Conservation (phyloP, 2,888 invertebrate genomes). For the Sarcophaga caerulescens region DNA sequence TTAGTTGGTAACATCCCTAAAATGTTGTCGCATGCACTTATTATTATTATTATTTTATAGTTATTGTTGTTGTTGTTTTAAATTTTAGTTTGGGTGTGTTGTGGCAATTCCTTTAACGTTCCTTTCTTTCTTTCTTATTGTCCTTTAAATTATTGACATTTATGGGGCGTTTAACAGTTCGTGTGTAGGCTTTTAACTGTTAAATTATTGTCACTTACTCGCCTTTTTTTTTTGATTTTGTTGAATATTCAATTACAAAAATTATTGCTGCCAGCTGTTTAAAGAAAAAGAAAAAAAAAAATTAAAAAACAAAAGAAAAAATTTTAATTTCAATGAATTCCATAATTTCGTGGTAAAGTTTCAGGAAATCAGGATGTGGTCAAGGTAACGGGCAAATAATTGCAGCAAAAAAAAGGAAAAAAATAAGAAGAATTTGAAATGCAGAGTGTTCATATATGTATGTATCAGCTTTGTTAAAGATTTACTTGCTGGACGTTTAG, state of each 20-base stretch:
- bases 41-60: neutral
- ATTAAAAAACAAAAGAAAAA: neutral
- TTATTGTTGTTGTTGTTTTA: neutral
- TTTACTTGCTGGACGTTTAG: no score
- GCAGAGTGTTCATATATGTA: neutral
- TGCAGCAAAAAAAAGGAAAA: neutral
- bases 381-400: neutral
- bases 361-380: neutral
- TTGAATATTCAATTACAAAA: neutral
- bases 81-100: no score
- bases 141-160: slow-evolving; percentile 57
- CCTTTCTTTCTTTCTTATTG: slow-evolving; percentile 4
- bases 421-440: neutral
- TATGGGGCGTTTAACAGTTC: slow-evolving; percentile 41
- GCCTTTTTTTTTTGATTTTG: neutral
- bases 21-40: neutral
- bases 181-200: slow-evolving; percentile 9
- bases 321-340: neutral
- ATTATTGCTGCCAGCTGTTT: slow-evolving; percentile 41
- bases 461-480: no score
- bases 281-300: neutral
- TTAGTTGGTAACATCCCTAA: slow-evolving; percentile 37
- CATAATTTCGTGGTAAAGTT: neutral
- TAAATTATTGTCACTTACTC: slow-evolving; percentile 15
- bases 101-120: no score